These are phyloP conservation scores for Apis mellifera DNA, from an alignment of 1,140 invertebrate genomes.

Conservation along the genomic window Amel_HAv3.1 CM009944.2:10489001-10489500, in stretches of 20 bases:
- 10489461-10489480: slow-evolving; percentile 78
- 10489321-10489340: slow-evolving; percentile 63
- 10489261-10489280: background rate
- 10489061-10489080: slow-evolving; percentile 83
- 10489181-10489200: slow-evolving; percentile 78
- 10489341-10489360: slow-evolving; percentile 53
- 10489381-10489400: slow-evolving; percentile 78
- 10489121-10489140: slow-evolving; percentile 71
- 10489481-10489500: slow-evolving; percentile 70
- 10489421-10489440: slow-evolving; percentile 80
- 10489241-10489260: slow-evolving; percentile 76
- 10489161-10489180: slow-evolving; percentile 69
- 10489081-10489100: slow-evolving; percentile 80
- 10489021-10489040: slow-evolving; percentile 82
- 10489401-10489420: slow-evolving; percentile 76
- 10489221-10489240: slow-evolving; percentile 79
- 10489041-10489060: slow-evolving; percentile 82
- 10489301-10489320: slow-evolving; percentile 37
- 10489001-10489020: slow-evolving; percentile 11
- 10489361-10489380: slow-evolving; percentile 69
- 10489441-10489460: slow-evolving; percentile 82
- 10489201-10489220: slow-evolving; percentile 79
- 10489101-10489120: slow-evolving; percentile 72
- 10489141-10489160: slow-evolving; percentile 71
- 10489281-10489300: background rate